Percentiles rank a stretch among this genome's conserved stretches.
Conservation (phyloP, 2,888 invertebrate genomes). For the Agrotis exclamationis region DNA sequence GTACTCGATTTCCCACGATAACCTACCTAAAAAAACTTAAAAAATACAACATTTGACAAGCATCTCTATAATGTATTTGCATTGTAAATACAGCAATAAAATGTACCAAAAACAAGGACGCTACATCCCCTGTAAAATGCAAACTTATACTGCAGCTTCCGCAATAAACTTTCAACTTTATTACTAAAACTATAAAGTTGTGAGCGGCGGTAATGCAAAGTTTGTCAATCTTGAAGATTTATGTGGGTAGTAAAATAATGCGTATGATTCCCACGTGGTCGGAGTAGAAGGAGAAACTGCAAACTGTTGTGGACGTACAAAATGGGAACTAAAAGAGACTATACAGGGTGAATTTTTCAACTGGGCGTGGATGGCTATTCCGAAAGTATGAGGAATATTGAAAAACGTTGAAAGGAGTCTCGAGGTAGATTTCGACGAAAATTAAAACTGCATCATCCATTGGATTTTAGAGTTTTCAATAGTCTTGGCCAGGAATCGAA, state of each 20-base stretch:
- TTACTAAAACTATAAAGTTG: slow-evolving; percentile 39
- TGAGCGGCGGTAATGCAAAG: slow-evolving; percentile 32
- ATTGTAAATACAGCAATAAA: slow-evolving; percentile 63
- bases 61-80: slow-evolving; percentile 58
- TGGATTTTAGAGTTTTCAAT: too few species aligned
- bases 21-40: slow-evolving; percentile 25
- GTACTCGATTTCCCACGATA: slow-evolving; percentile 54
- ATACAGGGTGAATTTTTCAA: neutral
- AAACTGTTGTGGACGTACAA: slow-evolving; percentile 40
- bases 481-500: too few species aligned
- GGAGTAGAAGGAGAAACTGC: slow-evolving; percentile 18
- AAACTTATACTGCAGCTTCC: slow-evolving; percentile 38
- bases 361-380: too few species aligned
- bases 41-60: slow-evolving; percentile 55
- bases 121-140: slow-evolving; percentile 35
- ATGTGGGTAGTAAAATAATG: slow-evolving; percentile 54
- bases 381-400: too few species aligned
- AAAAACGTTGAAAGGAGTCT: too few species aligned
- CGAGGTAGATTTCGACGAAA: too few species aligned
- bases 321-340: slow-evolving; percentile 18
- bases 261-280: slow-evolving; percentile 57
- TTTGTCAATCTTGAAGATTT: slow-evolving; percentile 57
- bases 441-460: too few species aligned
- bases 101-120: slow-evolving; percentile 45
- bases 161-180: slow-evolving; percentile 59